A percentile compares a stretch with the other conserved stretches of the same genome.
Evolutionary conservation across 1,140 invertebrate genomes (phyloP).

Genomic region (Drosophila sulfurigaster): DNA sequence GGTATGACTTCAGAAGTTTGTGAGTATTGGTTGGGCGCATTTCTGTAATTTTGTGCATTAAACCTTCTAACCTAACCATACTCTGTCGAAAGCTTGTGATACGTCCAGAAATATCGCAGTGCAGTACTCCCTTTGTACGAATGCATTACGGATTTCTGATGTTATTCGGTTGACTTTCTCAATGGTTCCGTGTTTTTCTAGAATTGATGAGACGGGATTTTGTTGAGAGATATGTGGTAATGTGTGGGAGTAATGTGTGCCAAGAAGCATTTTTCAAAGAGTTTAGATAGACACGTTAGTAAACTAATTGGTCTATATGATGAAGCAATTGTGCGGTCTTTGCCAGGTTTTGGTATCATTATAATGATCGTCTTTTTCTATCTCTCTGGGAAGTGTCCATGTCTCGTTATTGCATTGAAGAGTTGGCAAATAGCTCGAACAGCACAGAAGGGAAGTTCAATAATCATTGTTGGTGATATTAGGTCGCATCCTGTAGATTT

Average conservation of each 20-base stretch:
- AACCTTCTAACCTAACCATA: too few species aligned
- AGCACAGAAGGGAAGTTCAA: background rate
- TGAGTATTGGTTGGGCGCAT: too few species aligned
- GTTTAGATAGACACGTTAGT: background rate
- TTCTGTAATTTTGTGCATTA: too few species aligned
- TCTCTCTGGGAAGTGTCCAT: background rate
- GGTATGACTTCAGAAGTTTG: too few species aligned
- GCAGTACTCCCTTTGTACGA: too few species aligned
- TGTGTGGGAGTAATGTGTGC: background rate
- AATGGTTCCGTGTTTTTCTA: slow-evolving; percentile 1
- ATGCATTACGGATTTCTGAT: background rate
- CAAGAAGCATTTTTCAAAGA: background rate
- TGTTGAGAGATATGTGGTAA: background rate
- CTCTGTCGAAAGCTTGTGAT: too few species aligned
- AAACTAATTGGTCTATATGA: background rate
- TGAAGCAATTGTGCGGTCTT: background rate
- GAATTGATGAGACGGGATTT: background rate
- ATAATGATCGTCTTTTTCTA: background rate
- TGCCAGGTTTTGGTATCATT: background rate
- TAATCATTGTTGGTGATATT: too few species aligned
- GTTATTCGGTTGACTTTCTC: background rate
- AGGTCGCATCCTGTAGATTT: too few species aligned
- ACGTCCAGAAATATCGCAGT: too few species aligned
- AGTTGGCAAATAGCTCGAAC: background rate
- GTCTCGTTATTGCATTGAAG: background rate